phyloP scores from a whole-genome alignment of 2,113 vertebrate species.

The Mus spicilegus region DNA sequence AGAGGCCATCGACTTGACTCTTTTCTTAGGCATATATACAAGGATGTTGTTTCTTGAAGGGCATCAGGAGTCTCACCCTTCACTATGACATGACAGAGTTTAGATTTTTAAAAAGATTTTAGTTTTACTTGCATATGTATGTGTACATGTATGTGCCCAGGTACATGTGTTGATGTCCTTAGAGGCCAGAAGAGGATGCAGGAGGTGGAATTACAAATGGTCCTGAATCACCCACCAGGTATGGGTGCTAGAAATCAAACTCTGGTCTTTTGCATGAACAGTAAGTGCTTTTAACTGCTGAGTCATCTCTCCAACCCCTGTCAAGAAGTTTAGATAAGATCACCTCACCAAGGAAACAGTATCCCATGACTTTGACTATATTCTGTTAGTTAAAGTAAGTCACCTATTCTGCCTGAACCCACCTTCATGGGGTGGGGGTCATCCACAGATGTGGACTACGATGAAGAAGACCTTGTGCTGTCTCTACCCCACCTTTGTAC shows the following conservation, averaged over 20 bases:
- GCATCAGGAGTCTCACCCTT: too few relatives aligned
- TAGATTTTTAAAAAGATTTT: neutral
- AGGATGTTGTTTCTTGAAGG: neutral
- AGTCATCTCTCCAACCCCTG: neutral
- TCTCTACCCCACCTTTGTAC: neutral
- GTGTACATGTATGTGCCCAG: neutral
- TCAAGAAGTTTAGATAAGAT: neutral
- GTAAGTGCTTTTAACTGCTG: neutral
- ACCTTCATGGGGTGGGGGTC: neutral
- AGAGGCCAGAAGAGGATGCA: neutral
- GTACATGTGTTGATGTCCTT: neutral
- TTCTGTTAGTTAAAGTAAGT: slow-evolving; percentile 11
- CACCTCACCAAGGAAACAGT: neutral
- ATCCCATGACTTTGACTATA: neutral
- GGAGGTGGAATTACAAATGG: neutral
- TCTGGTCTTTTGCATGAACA: neutral
- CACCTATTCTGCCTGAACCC: neutral
- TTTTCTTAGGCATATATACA: neutral
- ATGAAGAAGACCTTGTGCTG: neutral
- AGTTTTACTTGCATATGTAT: neutral
- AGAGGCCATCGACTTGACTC: fast-evolving
- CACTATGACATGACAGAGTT: neutral
- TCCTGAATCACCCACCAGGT: neutral
- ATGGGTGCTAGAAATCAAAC: too few relatives aligned
- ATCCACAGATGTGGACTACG: neutral